Evolutionary conservation across 2,888 invertebrate species (phyloP), one percentile per base, ranked within the genome.

Genomic region (Tiliacea citrago): DNA sequence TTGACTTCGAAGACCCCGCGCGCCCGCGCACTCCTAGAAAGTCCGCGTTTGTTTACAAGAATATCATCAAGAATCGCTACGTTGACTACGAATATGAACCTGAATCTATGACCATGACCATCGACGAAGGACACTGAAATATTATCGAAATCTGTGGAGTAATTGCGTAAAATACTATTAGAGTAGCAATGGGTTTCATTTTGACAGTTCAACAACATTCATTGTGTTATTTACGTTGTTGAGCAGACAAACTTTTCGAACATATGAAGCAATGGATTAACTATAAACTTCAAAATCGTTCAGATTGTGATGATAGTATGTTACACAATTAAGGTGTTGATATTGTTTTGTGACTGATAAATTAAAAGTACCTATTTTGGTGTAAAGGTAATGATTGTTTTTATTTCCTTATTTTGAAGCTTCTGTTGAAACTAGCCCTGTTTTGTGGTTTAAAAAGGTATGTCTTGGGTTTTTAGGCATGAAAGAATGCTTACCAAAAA

Each of bases 1-100:
- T 98, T 0, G 97, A 98, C 91, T 98, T 98, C 90, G 93, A 94
- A 13, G 97, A 97, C 83, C 97, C 97, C 0, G 93, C 94, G 1
- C 97, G 97, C 85, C 95, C 97, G 0, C 97, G 98, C 85, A 97
- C 96, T 0, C 96, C 97, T 0, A 98, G 98, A 88, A 95, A 96
- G 66, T 98, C 98, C 0, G 97, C 97, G 0, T 89, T 94, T 65
- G 96, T 97, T 82, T 97, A 97, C 91, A 97, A 96, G 84, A 91
- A 97, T 57, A 93, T 97, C 71, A 94, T 97, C 69, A 94, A 94
- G 85, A 95, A 93, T n/a, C 94, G 94, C 71, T 82, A 81, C 71
- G 90, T 97, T 45, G 94, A 95, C 78, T 88, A 92, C 61, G 86
- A 87, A 29, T 94, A 93, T 81, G 90, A 93, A 73, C 95, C 95